Conservation (phyloP, 2,113 vertebrate species). For the Tragelaphus scriptus region DNA sequence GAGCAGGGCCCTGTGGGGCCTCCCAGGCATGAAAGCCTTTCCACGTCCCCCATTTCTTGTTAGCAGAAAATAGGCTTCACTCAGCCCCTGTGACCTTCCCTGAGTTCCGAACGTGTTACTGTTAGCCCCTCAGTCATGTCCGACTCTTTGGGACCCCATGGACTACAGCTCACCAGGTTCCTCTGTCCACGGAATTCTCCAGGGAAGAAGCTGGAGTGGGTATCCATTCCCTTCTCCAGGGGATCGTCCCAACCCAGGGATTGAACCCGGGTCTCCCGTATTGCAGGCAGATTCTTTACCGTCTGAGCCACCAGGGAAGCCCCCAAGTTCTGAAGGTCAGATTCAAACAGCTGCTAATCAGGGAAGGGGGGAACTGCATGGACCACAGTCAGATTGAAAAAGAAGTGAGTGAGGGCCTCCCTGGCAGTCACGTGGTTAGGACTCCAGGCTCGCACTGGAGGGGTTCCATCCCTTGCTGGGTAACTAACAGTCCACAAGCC, state of each 20-base stretch:
- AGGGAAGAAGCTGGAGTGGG: not conserved
- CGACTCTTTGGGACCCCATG: not conserved
- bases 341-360: not conserved
- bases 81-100: not conserved
- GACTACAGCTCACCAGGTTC: not conserved
- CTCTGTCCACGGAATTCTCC: not conserved
- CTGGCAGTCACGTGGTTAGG: not conserved
- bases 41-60: not conserved
- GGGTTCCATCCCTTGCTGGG: not conserved
- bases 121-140: accelerated
- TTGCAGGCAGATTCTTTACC: not conserved
- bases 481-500: not conserved
- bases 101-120: not conserved
- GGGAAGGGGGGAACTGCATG: not conserved
- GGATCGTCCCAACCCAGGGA: not conserved
- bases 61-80: not conserved
- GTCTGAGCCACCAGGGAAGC: not conserved
- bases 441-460: not conserved
- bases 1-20: not conserved
- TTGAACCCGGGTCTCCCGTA: not conserved
- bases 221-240: not conserved
- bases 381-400: not conserved
- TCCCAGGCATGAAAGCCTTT: not conserved
- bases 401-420: not conserved
- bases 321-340: not conserved